phyloP scores from a whole-genome alignment of 1,140 invertebrate species.

The Anastatus disparis region DNA sequence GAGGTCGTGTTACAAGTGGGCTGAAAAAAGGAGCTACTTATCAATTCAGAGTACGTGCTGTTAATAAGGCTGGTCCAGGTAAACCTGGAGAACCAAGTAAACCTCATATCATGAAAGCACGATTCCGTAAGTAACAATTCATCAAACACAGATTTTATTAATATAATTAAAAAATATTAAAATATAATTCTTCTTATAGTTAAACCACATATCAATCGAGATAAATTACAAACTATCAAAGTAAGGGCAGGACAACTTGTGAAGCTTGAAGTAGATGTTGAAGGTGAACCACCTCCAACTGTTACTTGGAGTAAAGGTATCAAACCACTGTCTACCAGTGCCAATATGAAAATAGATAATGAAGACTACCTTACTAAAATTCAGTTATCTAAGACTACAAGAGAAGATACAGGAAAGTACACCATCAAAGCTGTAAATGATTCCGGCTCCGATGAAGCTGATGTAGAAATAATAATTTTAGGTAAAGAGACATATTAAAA shows the following conservation, averaged over 20 bases:
- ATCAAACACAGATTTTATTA: not conserved
- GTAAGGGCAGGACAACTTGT: slow-evolving; percentile 91
- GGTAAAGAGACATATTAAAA: slow-evolving; percentile 67
- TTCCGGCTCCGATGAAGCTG: slow-evolving; percentile 92
- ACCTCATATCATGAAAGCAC: slow-evolving; percentile 88
- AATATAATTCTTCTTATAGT: slow-evolving; percentile 67
- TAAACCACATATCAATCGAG: slow-evolving; percentile 90
- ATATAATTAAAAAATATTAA: slow-evolving; percentile 8
- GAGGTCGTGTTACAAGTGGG: slow-evolving; percentile 85
- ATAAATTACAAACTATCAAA: slow-evolving; percentile 88
- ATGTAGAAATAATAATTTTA: slow-evolving; percentile 92
- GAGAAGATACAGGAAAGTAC: slow-evolving; percentile 90
- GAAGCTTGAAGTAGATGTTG: slow-evolving; percentile 93
- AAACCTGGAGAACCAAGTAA: slow-evolving; percentile 90
- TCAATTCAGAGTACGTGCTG: slow-evolving; percentile 91
- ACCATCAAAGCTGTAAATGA: slow-evolving; percentile 91
- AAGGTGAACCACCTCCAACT: slow-evolving; percentile 94
- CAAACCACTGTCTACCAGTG: slow-evolving; percentile 72
- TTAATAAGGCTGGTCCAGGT: slow-evolving; percentile 94
- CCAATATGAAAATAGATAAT: slow-evolving; percentile 82
- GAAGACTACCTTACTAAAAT: slow-evolving; percentile 94
- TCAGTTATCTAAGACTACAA: slow-evolving; percentile 80
- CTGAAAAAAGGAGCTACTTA: slow-evolving; percentile 92
- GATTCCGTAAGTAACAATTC: slow-evolving; percentile 79
- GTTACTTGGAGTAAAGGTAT: slow-evolving; percentile 88